Evolutionary conservation across 2,113 vertebrate genomes (phyloP), one percentile per base, ranked within the genome.

Genomic region (Zosterops borbonicus): DNA sequence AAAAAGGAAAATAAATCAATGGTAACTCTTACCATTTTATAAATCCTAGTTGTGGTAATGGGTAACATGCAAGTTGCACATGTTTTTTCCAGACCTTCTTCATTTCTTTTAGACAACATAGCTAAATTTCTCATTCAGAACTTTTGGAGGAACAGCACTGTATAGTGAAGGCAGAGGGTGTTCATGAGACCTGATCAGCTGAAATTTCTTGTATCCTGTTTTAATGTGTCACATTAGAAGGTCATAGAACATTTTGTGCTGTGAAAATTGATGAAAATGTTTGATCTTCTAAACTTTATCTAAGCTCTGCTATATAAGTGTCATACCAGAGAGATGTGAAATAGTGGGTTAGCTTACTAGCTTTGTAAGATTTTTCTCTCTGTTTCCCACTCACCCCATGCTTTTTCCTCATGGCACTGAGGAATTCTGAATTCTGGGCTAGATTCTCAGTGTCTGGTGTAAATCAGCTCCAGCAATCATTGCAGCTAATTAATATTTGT

Each of bases 361-460:
- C 39, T 81, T 81, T 53, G 8, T 90, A 67, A 86, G 47, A 39
- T 77, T 93, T 93, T 95, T 37, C 12, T 11, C 60, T 77, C 42
- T 0, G 0, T 64, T 49, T 94, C 64, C 33, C 33, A 60, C 29
- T 10, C 49, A 76, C 35, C 18, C 27, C 24, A 5, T 55, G 47
- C 42, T 47, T 97, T 94, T 81, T 70, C 33, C 69, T 37, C 28
- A 7, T 58, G 52, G 58, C 4, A 23, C 12, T 33, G 76, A 84
- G 77, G 39, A 39, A 39, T 39, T 39, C 55, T 81, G 70, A 92
- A 87, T 86, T 91, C 65, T 86, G 73, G 60, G 41, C 49, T 93
- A 55, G 28, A 92, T 96, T 89, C 90, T 97, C 56, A 87, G 58
- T 74, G 78, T 55, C 62, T 93, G 73, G 88, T 90, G 76, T 94